Evolutionary conservation across 2,888 invertebrate genomes (phyloP), one percentile per base, ranked within the genome.

Genomic region (Polietes domitor): DNA sequence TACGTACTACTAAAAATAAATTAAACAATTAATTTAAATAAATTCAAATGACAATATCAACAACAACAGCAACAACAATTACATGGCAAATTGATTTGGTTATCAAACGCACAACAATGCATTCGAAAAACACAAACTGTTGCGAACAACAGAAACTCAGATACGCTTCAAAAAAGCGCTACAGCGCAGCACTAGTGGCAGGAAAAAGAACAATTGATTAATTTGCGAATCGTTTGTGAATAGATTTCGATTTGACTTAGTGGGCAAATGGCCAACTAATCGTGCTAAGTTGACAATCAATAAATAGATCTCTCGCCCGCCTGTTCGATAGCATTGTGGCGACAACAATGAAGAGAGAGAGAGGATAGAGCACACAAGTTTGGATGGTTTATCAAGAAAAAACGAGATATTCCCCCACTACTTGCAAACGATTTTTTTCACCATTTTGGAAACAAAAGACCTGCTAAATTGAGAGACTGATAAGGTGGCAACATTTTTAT

Each of bases 251-350:
- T 75, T 77, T 84, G 83, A 68, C 80, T 84, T 58, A 84, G 17
- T 84, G 84, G 84, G 84, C 77, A 84, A 58, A 47, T 68, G 21
- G 81, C 84, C 84, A 84, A 76, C 43, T 61, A 50, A 41, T 12
- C 24, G 21, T 17, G 15, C 21, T 15, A 68, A 68, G 47, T 75
- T 70, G 17, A 68, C 68, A 68, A 68, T 58, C 43, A 70, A 55
- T 61, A 77, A 72, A 80, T 77, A 47, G 72, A 75, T 70, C 15
- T n/a, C n/a, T n/a, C n/a, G n/a, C 12, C n/a, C 50, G 19, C n/a
- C 17, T 17, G n/a, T 19, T 17, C 50, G 3, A 17, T 50, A 2
- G n/a, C n/a, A n/a, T n/a, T n/a, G n/a, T n/a, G n/a, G 37, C 37
- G 37, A 2, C 37, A 37, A 37, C 37, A n/a, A n/a, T n/a, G n/a